A percentile compares a stretch with the other conserved stretches of the same genome.
phyloP scores from a whole-genome alignment of 2,888 invertebrate genomes.

The Notocelia uddmanniana region DNA sequence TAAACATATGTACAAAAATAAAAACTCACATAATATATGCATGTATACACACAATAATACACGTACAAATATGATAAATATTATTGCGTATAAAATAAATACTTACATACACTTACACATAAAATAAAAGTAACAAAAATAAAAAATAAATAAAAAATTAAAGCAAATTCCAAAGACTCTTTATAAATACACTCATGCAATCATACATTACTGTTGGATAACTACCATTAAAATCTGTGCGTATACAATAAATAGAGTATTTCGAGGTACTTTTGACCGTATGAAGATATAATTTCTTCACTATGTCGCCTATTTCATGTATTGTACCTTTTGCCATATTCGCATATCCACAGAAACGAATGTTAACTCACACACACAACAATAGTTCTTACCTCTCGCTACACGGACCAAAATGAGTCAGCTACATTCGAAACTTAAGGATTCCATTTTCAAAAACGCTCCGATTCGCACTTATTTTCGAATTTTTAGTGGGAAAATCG shows the following conservation, averaged over 20 bases:
- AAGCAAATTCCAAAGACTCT: constrained; percentile 81
- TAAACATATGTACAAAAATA: constrained; percentile 51
- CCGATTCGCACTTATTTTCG: constrained; percentile 40
- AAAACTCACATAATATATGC: constrained; percentile 42
- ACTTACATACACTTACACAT: constrained; percentile 38
- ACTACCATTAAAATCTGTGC: constrained; percentile 43
- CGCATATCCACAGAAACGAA: constrained; percentile 20
- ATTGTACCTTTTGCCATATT: constrained; percentile 39
- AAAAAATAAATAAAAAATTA: constrained; percentile 61
- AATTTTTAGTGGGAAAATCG: constrained; percentile 31
- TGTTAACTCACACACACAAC: constrained; percentile 15
- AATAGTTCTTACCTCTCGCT: not conserved
- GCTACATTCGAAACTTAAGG: constrained; percentile 36
- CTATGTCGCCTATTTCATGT: constrained; percentile 13
- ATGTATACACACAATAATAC: constrained; percentile 16
- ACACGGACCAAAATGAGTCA: constrained; percentile 17
- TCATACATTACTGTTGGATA: constrained; percentile 47
- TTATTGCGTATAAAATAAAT: constrained; percentile 25
- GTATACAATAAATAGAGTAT: constrained; percentile 59
- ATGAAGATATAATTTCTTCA: constrained; percentile 54
- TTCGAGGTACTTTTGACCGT: constrained; percentile 65
- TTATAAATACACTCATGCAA: constrained; percentile 51
- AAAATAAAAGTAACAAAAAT: constrained; percentile 26
- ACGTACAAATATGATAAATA: constrained; percentile 36
- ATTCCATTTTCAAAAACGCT: constrained; percentile 42